Evolutionary conservation across 37 sponge, comb jelly and placozoan genomes (phyloP), one percentile per base, ranked within the genome.

Genomic region (Haliclona indistincta): DNA sequence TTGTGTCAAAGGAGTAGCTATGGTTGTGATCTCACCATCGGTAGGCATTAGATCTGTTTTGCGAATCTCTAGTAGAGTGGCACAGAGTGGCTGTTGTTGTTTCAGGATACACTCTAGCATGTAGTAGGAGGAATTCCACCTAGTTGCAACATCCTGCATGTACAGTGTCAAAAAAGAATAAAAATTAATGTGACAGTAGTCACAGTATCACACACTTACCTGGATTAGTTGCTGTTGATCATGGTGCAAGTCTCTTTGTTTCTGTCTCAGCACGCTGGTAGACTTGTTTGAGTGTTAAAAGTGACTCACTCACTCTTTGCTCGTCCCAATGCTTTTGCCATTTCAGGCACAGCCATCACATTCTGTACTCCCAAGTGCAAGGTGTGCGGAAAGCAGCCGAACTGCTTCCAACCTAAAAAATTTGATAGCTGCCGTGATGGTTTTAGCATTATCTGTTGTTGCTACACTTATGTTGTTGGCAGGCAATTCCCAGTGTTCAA

Each of bases 391-490:
- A n/a, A n/a, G n/a, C n/a, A n/a, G n/a, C n/a, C n/a, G n/a, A n/a
- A n/a, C n/a, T n/a, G n/a, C n/a, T n/a, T n/a, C n/a, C n/a, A n/a
- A n/a, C n/a, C n/a, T n/a, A n/a, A n/a, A n/a, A n/a, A n/a, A n/a
- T n/a, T n/a, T n/a, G n/a, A n/a, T n/a, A n/a, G n/a, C n/a, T n/a
- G n/a, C n/a, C n/a, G n/a, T n/a, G n/a, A n/a, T n/a, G n/a, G n/a
- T n/a, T n/a, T n/a, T n/a, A n/a, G n/a, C 51, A 47, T 47, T 47
- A 47, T 47, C 51, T 47, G 51, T 47, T 17, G 51, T 47, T 47
- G 15, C 51, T 17, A 15, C 51, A 47, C 13, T 47, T 15, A 47
- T 17, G 13, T 17, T 47, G 10, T 47, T 10, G 15, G 51, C 13
- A 17, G 51, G 13, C 51, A 47, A 47, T 47, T 47, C 15, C 51